These are phyloP conservation scores for Lepisosteus oculatus DNA, from an alignment of 2,113 vertebrate species.

Conservation along the genomic window DNA sequence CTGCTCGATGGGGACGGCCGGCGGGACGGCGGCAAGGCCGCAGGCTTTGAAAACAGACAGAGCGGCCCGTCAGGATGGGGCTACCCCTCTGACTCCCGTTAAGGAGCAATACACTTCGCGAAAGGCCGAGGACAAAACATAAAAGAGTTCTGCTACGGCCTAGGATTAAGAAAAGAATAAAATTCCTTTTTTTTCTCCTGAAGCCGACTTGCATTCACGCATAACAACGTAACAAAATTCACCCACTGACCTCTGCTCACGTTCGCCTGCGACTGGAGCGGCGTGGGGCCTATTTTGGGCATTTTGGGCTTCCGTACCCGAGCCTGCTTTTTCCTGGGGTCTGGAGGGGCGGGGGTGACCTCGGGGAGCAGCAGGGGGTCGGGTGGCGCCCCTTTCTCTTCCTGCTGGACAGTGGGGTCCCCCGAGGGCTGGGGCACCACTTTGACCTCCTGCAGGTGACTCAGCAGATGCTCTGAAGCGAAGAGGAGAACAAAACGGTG, in stretches of 20 bases:
- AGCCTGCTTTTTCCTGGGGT: slow-evolving; percentile 67
- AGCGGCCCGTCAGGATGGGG: neutral
- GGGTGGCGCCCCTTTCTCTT: slow-evolving; percentile 28
- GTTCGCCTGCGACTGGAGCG: slow-evolving; percentile 49
- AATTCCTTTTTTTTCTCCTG: no score
- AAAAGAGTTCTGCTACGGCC: no score
- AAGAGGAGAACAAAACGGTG: neutral
- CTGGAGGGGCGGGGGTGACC: slow-evolving; percentile 28
- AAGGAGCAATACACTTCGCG: neutral
- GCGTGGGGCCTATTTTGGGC: slow-evolving; percentile 53
- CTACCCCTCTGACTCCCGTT: neutral
- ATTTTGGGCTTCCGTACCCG: slow-evolving; percentile 75
- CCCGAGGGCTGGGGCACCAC: slow-evolving; percentile 24
- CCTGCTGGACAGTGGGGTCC: slow-evolving; percentile 50
- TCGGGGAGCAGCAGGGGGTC: slow-evolving; percentile 28
- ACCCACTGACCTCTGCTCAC: slow-evolving; percentile 65
- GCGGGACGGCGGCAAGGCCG: slow-evolving; percentile 40
- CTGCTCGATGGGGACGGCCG: slow-evolving; percentile 2
- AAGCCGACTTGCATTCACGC: no score
- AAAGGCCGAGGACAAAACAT: no score
- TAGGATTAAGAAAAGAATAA: no score
- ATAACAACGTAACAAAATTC: no score
- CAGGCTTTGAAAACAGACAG: neutral
- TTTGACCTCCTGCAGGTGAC: slow-evolving; percentile 70
- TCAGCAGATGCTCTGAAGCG: slow-evolving; percentile 69